These are phyloP conservation scores for Oncorhynchus mykiss DNA, from an alignment of 2,113 vertebrate genomes.

Conservation along the genomic window DNA sequence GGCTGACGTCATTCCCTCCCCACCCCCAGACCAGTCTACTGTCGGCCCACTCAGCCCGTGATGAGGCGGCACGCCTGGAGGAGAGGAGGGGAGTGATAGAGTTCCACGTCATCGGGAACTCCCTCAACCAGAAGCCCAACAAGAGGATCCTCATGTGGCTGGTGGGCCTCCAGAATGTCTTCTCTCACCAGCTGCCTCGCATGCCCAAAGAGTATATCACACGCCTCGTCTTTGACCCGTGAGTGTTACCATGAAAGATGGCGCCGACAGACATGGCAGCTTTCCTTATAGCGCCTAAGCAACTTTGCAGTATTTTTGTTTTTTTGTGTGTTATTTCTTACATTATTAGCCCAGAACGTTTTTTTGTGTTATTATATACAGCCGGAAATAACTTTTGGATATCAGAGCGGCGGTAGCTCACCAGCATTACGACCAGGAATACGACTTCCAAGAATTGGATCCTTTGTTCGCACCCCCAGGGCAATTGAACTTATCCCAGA, in stretches of 20 bases:
- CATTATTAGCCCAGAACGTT: too few species aligned
- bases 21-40: conserved; percentile 86
- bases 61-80: conserved; percentile 91
- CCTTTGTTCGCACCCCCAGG: too few species aligned
- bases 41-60: conserved; percentile 91
- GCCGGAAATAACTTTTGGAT: too few species aligned
- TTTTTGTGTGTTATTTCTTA: too few species aligned
- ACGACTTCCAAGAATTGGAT: too few species aligned
- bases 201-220: conserved; percentile 99
- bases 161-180: conserved; percentile 96
- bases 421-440: too few species aligned
- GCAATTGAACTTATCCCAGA: too few species aligned
- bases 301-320: too few species aligned
- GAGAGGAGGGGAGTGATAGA: conserved; percentile 95
- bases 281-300: too few species aligned
- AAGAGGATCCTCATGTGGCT: conserved; percentile 98
- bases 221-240: conserved; percentile 96
- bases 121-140: conserved; percentile 95
- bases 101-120: conserved; percentile 97
- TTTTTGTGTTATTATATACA: too few species aligned
- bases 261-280: too few species aligned
- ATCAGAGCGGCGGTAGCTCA: too few species aligned
- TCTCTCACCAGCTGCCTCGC: conserved; percentile 96
- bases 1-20: background rate
- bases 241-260: conserved; percentile 19